Evolutionary conservation across 1,140 invertebrate genomes (phyloP).

Genomic region (Battus philenor): DNA sequence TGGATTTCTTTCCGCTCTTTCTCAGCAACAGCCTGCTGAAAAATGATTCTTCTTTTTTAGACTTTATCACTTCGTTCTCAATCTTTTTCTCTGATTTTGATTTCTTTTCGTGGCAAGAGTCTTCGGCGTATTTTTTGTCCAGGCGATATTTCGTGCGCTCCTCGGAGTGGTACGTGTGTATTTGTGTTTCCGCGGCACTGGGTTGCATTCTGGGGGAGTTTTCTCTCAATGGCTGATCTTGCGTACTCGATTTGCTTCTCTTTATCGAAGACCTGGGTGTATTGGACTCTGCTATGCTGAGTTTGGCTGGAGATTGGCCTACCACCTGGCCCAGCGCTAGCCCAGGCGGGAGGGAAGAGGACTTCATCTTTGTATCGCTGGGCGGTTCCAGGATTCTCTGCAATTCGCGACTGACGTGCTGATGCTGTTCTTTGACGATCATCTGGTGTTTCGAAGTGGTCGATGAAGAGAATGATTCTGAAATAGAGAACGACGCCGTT

Average conservation of each 20-base stretch:
- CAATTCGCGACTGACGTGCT: constrained; percentile 53
- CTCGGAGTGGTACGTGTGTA: constrained; percentile 41
- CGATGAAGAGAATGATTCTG: constrained; percentile 74
- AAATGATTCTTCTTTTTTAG: constrained; percentile 79
- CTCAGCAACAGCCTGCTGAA: constrained; percentile 80
- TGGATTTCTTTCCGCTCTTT: constrained; percentile 80
- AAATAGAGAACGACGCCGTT: constrained; percentile 27
- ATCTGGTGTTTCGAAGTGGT: constrained; percentile 62
- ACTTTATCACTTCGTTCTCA: constrained; percentile 65
- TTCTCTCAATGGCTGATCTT: constrained; percentile 60
- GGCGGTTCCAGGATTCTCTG: constrained; percentile 58
- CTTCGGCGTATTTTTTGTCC: constrained; percentile 65
- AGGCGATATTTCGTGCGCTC: constrained; percentile 54
- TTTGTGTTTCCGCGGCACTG: constrained; percentile 24
- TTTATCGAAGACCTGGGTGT: constrained; percentile 66
- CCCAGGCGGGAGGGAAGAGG: constrained; percentile 81
- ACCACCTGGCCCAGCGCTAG: constrained; percentile 71
- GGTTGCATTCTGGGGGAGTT: constrained; percentile 38
- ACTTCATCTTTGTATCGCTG: constrained; percentile 78
- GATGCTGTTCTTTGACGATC: constrained; percentile 57
- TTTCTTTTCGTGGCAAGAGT: constrained; percentile 70
- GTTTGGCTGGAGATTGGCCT: constrained; percentile 63
- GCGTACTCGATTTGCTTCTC: constrained; percentile 69
- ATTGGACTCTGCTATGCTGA: constrained; percentile 63
- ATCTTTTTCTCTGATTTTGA: constrained; percentile 75